Evolutionary conservation across 2,113 vertebrate genomes (phyloP), one percentile per base, ranked within the genome.

Genomic region (Erythrocercus mccallii): DNA sequence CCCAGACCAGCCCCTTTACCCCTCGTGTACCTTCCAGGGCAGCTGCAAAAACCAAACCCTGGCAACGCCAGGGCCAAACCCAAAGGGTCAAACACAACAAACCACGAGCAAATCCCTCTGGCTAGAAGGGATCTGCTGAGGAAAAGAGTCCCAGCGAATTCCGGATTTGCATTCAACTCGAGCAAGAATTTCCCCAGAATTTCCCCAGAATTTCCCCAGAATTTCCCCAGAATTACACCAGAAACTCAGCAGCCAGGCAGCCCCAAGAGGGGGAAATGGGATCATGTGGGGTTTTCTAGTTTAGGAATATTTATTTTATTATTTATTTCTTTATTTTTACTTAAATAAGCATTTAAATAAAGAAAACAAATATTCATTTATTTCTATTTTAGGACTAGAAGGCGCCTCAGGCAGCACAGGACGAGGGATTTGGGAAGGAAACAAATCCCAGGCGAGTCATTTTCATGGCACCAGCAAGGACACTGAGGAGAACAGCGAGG

Each of bases 1-100:
- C 10, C 4, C 51, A 11, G 16, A 19, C 9, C 4, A 53, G 51
- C 51, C 7, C 28, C 16, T 28, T 30, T 30, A 53, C 30, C 76
- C 64, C 28, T 30, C 0, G 3, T 4, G 33, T 1, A 20, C 28
- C 37, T 68, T 69, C 9, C 76, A 73, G 35, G 1, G 4, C 33
- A 79, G 44, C 51, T 33, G 37, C 13, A 12, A 70, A 62, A 92
- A 44, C 54, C 57, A 86, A 74, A 9, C 54, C 5, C 0, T n/a
- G 16, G 66, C 37, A 56, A 5, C 53, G 7, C 25, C 5, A 0
- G 33, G 15, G 65, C 4, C 33, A 42, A 45, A 35, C 4, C 20
- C 38, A 18, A 51, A 73, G 22, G 0, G 4, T n/a, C n/a, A n/a
- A n/a, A n/a, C n/a, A n/a, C n/a, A n/a, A n/a, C n/a, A n/a, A n/a